phyloP scores from a whole-genome alignment of 30 jellyfish, hydroid and myxozoan genomes.

The Phacellophora camtschatica region DNA sequence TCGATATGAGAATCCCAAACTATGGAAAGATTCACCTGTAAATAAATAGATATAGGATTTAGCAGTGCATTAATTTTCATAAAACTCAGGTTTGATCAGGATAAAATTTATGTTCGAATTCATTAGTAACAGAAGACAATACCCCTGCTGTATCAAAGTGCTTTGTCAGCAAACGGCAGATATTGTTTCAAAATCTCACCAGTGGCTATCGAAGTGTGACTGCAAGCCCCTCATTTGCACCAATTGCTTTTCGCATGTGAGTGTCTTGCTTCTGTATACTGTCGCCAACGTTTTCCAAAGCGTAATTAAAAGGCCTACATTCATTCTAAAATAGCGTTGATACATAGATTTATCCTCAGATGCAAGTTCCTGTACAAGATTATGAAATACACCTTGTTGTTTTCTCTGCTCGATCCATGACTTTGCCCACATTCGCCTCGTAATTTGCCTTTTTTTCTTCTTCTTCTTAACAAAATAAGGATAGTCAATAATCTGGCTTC shows the following conservation, averaged over 20 bases:
- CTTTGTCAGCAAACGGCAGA: background rate
- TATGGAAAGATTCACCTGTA: constrained; percentile 14
- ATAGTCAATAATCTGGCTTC: background rate
- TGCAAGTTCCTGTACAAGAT: background rate
- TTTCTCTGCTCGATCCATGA: background rate
- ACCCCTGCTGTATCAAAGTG: background rate
- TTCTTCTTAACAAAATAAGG: background rate
- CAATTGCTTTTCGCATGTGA: background rate
- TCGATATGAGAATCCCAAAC: constrained; percentile 4
- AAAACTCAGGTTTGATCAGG: background rate
- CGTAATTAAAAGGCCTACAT: background rate
- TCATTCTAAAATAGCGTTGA: background rate
- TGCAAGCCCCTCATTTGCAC: constrained; percentile 22
- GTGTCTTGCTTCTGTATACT: constrained; percentile 15
- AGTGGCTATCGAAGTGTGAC: constrained; percentile 24
- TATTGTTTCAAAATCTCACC: background rate
- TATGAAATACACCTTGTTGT: background rate
- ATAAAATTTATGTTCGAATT: background rate
- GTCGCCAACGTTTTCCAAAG: background rate
- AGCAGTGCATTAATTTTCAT: no score
- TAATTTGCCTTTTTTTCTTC: background rate
- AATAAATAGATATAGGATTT: no score
- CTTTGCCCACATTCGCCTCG: background rate
- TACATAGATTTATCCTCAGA: background rate
- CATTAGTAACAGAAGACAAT: background rate